Evolutionary conservation across 1,140 invertebrate species (phyloP), one percentile per base, ranked within the genome.

Genomic region (Drosophila sulfurigaster): DNA sequence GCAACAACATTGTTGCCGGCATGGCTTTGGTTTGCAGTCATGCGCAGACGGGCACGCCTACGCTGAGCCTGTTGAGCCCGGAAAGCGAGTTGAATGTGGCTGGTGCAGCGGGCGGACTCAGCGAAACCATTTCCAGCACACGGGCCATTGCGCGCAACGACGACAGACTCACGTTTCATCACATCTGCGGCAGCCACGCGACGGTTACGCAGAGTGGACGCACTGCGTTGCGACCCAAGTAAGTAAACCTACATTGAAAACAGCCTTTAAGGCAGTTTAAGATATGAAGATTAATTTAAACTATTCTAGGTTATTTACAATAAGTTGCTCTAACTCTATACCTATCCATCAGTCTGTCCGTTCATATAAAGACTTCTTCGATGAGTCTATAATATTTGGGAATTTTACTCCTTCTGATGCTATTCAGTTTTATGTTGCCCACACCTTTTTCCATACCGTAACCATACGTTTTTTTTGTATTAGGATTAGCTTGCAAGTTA

Each of bases 211-310:
- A 98, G 90, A 96, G 96, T 92, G 96, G 97, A 71, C 94, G 96
- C 82, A 98, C 98, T 75, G 97, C 97, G 71, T 95, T 98, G 92
- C 94, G 98, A 92, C 98, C 98, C 79, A 98, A 98, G 97, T 98
- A 93, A 95, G 94, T 94, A 56, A 13, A 13, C 5, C 2, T 20
- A 7, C 5, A 13, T 51, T 10, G 6, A 38, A 20, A 20, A 0
- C 20, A 20, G 20, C 20, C 2, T 20, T 20, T 20, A 20, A 20
- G 20, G 2, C 20, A 20, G 20, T 20, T 20, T 20, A 20, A 20
- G 20, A 20, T 20, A 20, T 20, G 2, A 3, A 20, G 20, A 20
- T 20, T 20, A 20, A 20, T 20, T 20, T 20, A 20, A 20, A 20
- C 3, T 20, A 20, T 20, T 20, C 3, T 20, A 20, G 20, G 20